phyloP scores from a whole-genome alignment of 2,888 invertebrate genomes.

The Lucinisca nassula region DNA sequence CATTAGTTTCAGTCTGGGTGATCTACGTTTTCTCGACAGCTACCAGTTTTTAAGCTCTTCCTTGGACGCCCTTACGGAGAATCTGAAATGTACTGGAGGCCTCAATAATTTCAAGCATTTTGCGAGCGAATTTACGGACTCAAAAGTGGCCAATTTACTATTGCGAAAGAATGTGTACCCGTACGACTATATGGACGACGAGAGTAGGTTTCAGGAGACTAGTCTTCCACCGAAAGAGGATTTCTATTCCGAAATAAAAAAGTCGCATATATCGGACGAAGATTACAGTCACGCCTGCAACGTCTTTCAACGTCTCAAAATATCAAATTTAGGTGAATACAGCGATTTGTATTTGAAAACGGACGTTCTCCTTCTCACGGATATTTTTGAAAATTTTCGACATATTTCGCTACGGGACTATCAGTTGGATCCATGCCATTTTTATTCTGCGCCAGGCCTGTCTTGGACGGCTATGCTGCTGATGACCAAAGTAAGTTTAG shows the following conservation, averaged over 20 bases:
- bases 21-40: slow-evolving; percentile 27
- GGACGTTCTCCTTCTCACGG: slow-evolving; percentile 36
- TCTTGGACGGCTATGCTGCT: slow-evolving; percentile 35
- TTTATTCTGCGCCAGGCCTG: slow-evolving; percentile 54
- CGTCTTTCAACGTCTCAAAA: slow-evolving; percentile 19
- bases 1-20: slow-evolving; percentile 22
- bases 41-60: slow-evolving; percentile 27
- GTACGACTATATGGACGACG: slow-evolving; percentile 36
- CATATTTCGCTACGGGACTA: slow-evolving; percentile 40
- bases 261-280: background rate
- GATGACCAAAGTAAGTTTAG: slow-evolving; percentile 42
- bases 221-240: background rate
- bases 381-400: slow-evolving; percentile 54
- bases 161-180: slow-evolving; percentile 25
- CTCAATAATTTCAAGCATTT: background rate
- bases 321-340: slow-evolving; percentile 35
- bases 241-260: background rate
- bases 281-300: slow-evolving; percentile 34
- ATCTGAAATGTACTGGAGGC: background rate
- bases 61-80: background rate
- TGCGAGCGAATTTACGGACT: too few species aligned
- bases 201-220: background rate
- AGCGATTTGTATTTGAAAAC: slow-evolving; percentile 51
- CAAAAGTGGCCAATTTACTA: background rate
- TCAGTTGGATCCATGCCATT: slow-evolving; percentile 51